Evolutionary conservation across 2,888 invertebrate species (phyloP).

Genomic region (Venustoraphidia nigricollis): DNA sequence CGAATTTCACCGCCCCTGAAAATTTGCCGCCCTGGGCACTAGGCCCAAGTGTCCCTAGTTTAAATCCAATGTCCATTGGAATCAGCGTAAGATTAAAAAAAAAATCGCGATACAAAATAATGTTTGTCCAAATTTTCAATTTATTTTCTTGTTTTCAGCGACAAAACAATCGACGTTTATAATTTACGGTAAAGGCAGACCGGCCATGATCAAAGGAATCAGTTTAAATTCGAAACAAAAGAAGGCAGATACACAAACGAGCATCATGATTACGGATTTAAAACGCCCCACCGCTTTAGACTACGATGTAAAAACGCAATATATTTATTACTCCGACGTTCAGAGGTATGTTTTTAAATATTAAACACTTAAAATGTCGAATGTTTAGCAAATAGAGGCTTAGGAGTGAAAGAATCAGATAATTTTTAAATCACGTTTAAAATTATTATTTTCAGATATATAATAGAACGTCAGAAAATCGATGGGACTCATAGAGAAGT

Average conservation of each 20-base stretch:
- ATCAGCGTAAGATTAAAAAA: no score
- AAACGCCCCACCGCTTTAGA: slow-evolving; percentile 51
- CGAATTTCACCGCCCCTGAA: no score
- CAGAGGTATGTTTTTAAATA: slow-evolving; percentile 24
- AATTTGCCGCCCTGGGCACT: no score
- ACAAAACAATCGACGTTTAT: slow-evolving; percentile 46
- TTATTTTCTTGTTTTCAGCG: slow-evolving; percentile 21
- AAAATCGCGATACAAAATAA: background rate
- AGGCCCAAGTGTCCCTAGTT: no score
- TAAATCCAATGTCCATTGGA: no score
- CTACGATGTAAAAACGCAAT: slow-evolving; percentile 41
- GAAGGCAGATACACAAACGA: slow-evolving; percentile 35
- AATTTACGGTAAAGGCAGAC: slow-evolving; percentile 45
- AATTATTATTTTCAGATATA: slow-evolving; percentile 26
- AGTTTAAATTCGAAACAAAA: slow-evolving; percentile 22
- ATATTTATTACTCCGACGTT: slow-evolving; percentile 49
- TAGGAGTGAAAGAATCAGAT: no score
- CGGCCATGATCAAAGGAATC: slow-evolving; percentile 57
- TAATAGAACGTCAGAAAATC: slow-evolving; percentile 47
- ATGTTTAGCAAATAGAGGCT: no score
- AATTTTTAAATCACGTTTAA: background rate
- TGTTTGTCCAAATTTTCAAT: background rate
- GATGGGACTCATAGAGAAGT: slow-evolving; percentile 40
- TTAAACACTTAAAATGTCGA: background rate
- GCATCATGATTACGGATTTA: slow-evolving; percentile 50